Evolutionary conservation across 2,888 invertebrate genomes (phyloP), one percentile per base, ranked within the genome.

Genomic region (Drosophila testacea): DNA sequence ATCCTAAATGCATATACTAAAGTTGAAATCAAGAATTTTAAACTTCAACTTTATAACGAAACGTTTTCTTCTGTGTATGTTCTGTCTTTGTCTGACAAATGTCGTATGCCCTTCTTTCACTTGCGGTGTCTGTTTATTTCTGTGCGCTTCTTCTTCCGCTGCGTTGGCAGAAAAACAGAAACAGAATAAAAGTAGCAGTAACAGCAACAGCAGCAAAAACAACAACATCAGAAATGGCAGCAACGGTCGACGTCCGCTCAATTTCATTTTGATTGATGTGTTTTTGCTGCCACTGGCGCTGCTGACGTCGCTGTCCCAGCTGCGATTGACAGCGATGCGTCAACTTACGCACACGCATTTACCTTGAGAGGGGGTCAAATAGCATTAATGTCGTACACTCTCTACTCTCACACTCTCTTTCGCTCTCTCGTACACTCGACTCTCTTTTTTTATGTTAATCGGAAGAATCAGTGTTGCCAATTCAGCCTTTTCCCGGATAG

Each of bases 211-310:
- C 16, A 61, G 48, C 41, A 73, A 22, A 50, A 47, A 9, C n/a
- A 66, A 38, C 36, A 69, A 11, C 38, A 68, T 27, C 32, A 56
- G 41, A 30, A 56, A 54, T 22, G 44, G 44, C 46, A 73, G 28
- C 41, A 72, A 54, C 72, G 50, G 77, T 77, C 72, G 65, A 77
- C 72, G 72, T 74, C 42, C 72, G 74, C 77, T 74, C 73, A 77
- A 69, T 71, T 71, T 71, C 46, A 69, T 57, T 71, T 81, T 87
- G 87, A 83, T 83, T 88, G 87, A 88, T 87, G 83, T 71, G 52
- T 67, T 73, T 67, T 27, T 57, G 63, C 65, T 56, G 36, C 57
- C 59, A 57, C 54, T 56, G 54, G 28, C 39, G 52, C 32, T 32
- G 32, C 32, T 22, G 51, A 27, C 51, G 41, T 38, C 65, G 50